Evolutionary conservation across 1,140 invertebrate species (phyloP), one percentile per base, ranked within the genome.

Genomic region (Oreohelix idahoensis): DNA sequence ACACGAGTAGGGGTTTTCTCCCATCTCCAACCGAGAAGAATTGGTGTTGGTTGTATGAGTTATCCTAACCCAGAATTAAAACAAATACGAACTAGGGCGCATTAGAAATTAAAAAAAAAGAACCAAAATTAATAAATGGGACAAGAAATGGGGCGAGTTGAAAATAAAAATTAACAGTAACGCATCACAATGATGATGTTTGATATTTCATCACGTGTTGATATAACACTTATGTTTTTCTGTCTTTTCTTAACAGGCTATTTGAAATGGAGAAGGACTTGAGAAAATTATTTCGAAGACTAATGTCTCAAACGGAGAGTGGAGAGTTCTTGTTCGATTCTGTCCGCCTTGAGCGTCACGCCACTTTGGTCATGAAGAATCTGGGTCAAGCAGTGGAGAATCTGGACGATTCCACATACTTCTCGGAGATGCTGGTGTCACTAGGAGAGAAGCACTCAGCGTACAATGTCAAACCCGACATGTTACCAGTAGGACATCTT

Each of bases 331-430:
- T 85, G 23, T 84, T 88, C 17, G 85, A 89, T 73, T 77, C 85
- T 26, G 86, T 86, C n/a, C 87, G 84, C 70, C 83, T 90, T 63
- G 79, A 83, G 70, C 76, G 78, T 20, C 90, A 91, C 76, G 89
- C 90, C 15, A 85, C 88, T 17, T 86, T 89, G 29, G 90, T 91
- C n/a, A 89, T 91, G 88, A 89, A 89, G 66, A 87, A 87, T 17
- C 84, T 91, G 49, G 89, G 90, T 13, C 89, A 89, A 20, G 89
- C 89, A 0, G 90, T 91, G 35, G 90, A 90, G 66, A 88, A 89
- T 76, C 78, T 90, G 1, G 88, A 88, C 10, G 88, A 90, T 76
- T 88, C 88, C 29, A 73, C 85, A 0, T 84, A 80, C 71, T 83
- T 90, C 38, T 84, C 85, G 29, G 85, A 87, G 35, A 83, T 88